These are phyloP conservation scores for Rhyacophila evoluta DNA, from an alignment of 2,888 invertebrate species.

Conservation along the genomic window DNA sequence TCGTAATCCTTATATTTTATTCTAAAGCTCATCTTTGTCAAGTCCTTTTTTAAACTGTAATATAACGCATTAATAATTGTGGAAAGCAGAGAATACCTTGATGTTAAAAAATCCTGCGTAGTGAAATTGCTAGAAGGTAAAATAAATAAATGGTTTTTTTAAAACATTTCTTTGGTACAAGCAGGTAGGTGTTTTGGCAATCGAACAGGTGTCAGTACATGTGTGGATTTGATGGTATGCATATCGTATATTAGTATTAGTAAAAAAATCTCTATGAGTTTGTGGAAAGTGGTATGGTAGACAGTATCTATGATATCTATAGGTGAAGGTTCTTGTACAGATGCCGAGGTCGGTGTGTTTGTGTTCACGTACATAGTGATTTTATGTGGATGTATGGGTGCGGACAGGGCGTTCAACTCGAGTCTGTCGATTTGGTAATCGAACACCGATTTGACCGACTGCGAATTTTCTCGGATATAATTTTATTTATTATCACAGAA, in stretches of 20 bases:
- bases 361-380: not conserved
- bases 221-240: no score
- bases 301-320: not conserved
- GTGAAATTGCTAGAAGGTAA: no score
- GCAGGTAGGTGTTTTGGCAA: constrained; percentile 24
- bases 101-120: no score
- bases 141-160: not conserved
- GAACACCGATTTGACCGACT: constrained; percentile 11
- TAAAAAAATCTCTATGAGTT: no score
- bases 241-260: no score
- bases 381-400: constrained; percentile 5
- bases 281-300: not conserved
- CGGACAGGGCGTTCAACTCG: constrained; percentile 14
- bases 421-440: constrained; percentile 1
- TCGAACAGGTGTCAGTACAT: not conserved
- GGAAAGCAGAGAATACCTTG: no score
- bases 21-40: no score
- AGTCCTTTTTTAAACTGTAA: no score
- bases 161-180: not conserved
- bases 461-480: not conserved
- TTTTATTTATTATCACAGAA: not conserved
- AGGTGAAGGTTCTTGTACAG: not conserved
- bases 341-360: not conserved
- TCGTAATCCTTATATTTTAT: no score
- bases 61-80: no score